Percentiles rank a stretch among this genome's conserved stretches.
Evolutionary conservation across 2,797 vertebrate genomes (phyloP).

Genomic region (Rhincodon typus): DNA sequence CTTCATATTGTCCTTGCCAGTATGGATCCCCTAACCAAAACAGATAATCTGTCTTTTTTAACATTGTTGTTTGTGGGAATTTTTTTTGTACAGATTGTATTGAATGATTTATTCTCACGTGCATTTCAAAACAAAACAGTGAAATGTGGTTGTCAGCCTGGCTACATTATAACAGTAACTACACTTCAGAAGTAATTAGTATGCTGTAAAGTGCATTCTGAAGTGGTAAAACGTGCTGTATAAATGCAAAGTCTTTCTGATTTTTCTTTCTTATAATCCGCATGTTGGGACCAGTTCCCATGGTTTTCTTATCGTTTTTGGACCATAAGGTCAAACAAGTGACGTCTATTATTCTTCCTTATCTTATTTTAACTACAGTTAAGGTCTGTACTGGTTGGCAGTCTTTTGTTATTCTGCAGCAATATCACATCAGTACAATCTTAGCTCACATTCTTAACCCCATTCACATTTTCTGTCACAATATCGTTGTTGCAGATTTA

Average conservation of each 20-base stretch:
- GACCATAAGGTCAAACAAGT: background rate
- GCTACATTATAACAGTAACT: background rate
- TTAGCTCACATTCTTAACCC: background rate
- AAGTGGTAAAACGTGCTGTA: background rate
- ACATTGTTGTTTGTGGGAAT: background rate
- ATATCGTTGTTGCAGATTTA: background rate
- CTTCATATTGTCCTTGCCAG: background rate
- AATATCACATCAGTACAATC: background rate
- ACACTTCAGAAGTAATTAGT: background rate
- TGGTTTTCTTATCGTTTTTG: background rate
- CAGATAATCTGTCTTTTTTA: background rate
- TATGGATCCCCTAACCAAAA: background rate
- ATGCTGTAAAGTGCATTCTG: background rate
- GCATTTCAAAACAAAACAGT: too few species aligned
- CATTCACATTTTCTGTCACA: background rate
- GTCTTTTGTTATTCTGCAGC: background rate
- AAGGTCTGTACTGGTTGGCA: background rate
- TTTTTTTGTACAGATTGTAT: background rate
- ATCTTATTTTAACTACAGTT: background rate
- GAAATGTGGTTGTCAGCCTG: background rate
- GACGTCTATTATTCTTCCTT: constrained; percentile 14
- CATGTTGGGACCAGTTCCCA: background rate
- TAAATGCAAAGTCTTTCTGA: background rate
- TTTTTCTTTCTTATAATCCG: background rate
- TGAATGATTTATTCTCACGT: too few species aligned